Base-by-base conservation (phyloP, 2,888 invertebrate genomes). In the Ditula angustiorana region DNA sequence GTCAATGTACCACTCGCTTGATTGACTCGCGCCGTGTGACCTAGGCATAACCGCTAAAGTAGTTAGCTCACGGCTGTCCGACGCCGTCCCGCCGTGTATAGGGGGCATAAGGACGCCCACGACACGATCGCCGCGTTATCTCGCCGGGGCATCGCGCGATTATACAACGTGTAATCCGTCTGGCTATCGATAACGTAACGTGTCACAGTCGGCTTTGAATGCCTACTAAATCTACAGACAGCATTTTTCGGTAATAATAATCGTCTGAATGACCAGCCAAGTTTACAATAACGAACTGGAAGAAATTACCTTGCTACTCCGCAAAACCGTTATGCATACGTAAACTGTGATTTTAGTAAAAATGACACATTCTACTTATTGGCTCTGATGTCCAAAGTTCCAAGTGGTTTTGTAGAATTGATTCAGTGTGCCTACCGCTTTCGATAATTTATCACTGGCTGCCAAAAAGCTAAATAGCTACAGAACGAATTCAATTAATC, bases 101-200 rank as follows among this genome's bases (percentile, higher is more conserved):
- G 41, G 41, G 41, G 41, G 46, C 46, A 21, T 53, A 33, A 55
- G 44, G 71, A 77, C 83, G 75, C 85, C 84, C 80, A 82, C 82
- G 75, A 76, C 79, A 75, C 78, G 75, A 41, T n/a, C 3, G 46
- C n/a, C 37, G 11, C 13, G 56, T 57, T 47, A 52, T 61, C 60
- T 79, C 72, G 69, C 67, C 76, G 70, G 78, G 74, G 73, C 83
- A 85, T 85, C 85, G 76, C 84, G 76, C 79, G 82, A 84, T 84
- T 86, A 82, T 80, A 77, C 79, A 81, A 83, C 79, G 66, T 68
- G 72, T 44, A 58, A 76, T 78, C 80, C 71, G 71, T 69, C 68
- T 74, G 69, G 71, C 66, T 77, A 78, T 80, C 74, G 76, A 75
- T 79, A 83, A 69, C 75, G 78, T 78, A 80, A 81, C 73, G 78